A percentile compares a stretch with the other conserved stretches of the same genome.
Conservation (phyloP, 2,113 vertebrate species). For the Amphiprion percula region DNA sequence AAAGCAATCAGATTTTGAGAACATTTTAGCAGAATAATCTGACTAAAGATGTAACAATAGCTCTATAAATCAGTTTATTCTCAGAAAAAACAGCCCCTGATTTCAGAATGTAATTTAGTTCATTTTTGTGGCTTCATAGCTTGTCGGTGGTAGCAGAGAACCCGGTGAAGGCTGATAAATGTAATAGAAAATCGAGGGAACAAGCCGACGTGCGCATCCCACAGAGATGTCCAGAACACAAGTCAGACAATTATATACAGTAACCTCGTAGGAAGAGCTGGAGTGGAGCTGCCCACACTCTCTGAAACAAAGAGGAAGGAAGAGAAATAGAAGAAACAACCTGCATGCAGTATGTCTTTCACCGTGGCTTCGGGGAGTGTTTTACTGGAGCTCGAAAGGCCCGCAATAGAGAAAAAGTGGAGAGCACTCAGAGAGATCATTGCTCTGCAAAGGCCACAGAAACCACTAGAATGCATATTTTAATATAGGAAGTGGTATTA, state of each 20-base stretch:
- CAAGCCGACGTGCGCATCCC: neutral
- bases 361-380: constrained; percentile 29
- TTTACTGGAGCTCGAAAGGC: constrained; percentile 14
- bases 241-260: constrained; percentile 39
- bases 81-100: neutral
- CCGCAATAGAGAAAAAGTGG: neutral
- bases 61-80: neutral
- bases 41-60: neutral
- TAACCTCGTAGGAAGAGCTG: constrained; percentile 17
- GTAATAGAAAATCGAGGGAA: neutral
- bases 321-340: constrained; percentile 21
- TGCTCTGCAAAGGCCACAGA: neutral
- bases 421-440: neutral
- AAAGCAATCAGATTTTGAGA: neutral
- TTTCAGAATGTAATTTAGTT: constrained; percentile 36
- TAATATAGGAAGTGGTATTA: no score
- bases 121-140: constrained; percentile 23
- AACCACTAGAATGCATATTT: neutral
- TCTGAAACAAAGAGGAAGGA: constrained; percentile 14
- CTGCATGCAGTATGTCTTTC: constrained; percentile 12
- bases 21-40: neutral
- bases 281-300: constrained; percentile 48
- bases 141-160: constrained; percentile 30
- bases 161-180: neutral
- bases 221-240: constrained; percentile 11